phyloP scores from a whole-genome alignment of 2,113 vertebrate genomes.

The Excalfactoria chinensis region DNA sequence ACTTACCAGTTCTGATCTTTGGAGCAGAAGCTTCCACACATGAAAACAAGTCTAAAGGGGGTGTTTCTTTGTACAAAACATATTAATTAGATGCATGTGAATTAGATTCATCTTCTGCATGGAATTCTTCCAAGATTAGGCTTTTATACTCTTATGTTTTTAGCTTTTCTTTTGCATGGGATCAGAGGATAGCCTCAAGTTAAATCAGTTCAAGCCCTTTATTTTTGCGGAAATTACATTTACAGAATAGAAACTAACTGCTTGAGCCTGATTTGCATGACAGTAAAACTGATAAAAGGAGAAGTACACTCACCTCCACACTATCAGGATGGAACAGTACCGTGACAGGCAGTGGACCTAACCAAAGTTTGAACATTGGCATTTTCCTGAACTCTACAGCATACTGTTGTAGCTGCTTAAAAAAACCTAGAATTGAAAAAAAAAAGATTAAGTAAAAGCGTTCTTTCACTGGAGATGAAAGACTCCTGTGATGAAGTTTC shows the following conservation, averaged over 20 bases:
- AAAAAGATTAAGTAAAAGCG: not conserved
- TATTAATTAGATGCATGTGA: not conserved
- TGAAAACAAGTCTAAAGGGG: not conserved
- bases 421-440: conserved; percentile 85
- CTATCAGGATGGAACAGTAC: conserved; percentile 84
- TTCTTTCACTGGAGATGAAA: not conserved
- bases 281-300: not conserved
- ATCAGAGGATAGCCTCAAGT: not conserved
- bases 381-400: conserved; percentile 24
- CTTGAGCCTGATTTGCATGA: not conserved
- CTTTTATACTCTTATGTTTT: not conserved
- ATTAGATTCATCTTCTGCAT: not conserved
- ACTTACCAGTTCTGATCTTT: not conserved
- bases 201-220: not conserved
- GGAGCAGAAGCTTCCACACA: not conserved
- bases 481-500: not conserved
- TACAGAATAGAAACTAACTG: not conserved
- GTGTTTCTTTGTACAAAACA: not conserved
- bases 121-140: not conserved
- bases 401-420: conserved; percentile 79
- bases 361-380: conserved; percentile 88
- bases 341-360: conserved; percentile 86
- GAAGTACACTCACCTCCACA: conserved; percentile 84
- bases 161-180: not conserved
- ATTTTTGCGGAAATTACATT: not conserved